Base-by-base conservation (phyloP, 64 coral and sea anemone genomes). In the Montipora capricornis region DNA sequence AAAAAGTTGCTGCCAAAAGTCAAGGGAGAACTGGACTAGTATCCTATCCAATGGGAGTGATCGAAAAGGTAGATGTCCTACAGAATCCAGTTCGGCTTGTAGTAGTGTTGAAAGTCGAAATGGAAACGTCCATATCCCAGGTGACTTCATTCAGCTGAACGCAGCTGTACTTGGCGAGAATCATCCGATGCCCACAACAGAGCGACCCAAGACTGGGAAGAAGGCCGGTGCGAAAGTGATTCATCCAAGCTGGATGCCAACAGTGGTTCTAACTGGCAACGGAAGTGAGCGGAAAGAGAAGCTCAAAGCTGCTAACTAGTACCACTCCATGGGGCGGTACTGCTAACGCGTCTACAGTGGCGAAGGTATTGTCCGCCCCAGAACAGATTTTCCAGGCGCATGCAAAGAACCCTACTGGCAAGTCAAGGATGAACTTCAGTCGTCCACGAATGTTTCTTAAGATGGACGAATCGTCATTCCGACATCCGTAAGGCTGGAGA, bases 71-170 rank as follows among this genome's bases (percentile, higher is more conserved):
- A 55, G 84, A 80, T 44, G 45, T 29, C 87, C 93, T 26, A 84
- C 93, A 64, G 78, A 89, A 37, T 94, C 93, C 13, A 77, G 44
- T 17, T n/a, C n/a, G n/a, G n/a, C n/a, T n/a, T n/a, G 73, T 94
- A 9, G 79, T 85, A 77, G 79, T 94, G n/a, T n/a, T n/a, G n/a
- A 75, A 94, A 90, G 71, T 48, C 53, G n/a, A 10, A 55, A 55
- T 55, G 52, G 52, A 4, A 55, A 55, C 52, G 52, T 55, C 52
- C 52, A 1, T 10, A 55, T 64, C n/a, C n/a, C n/a, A 14, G 60
- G 60, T 64, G 60, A 64, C 13, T 64, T 64, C 60, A 64, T 64
- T 16, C 60, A 64, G 60, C 60, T 64, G 10, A 64, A 64, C 0
- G 0, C 19, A 64, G 60, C 60, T 16, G 14, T 64, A 12, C 5